Evolutionary conservation across 37 sponge, comb jelly and placozoan genomes (phyloP).

Genomic region (Axinella damicornis): DNA sequence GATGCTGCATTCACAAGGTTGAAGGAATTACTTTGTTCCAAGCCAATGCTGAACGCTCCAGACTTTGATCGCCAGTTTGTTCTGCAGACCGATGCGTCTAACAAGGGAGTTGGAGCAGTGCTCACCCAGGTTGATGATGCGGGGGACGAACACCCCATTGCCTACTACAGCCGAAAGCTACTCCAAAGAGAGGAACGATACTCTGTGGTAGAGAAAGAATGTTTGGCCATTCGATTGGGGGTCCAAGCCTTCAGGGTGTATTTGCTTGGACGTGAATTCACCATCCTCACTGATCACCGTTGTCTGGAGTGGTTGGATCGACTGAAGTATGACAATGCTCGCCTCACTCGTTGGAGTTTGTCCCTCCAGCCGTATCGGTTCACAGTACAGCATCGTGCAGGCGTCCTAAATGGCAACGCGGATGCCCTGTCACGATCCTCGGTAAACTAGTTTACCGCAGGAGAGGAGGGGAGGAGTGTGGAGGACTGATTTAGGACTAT

Average conservation of each 20-base stretch:
- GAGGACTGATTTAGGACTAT: too few relatives aligned
- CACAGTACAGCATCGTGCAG: too few relatives aligned
- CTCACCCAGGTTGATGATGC: conserved; percentile 45
- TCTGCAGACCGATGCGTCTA: conserved; percentile 64
- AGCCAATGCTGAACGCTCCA: conserved; percentile 40
- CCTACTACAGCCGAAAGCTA: conserved; percentile 53
- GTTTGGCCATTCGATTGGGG: conserved; percentile 27
- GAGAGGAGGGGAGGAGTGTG: too few relatives aligned
- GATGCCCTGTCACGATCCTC: too few relatives aligned
- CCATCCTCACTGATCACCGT: too few relatives aligned
- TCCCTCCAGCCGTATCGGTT: too few relatives aligned
- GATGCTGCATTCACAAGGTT: conserved; percentile 33
- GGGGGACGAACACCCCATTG: conserved; percentile 55
- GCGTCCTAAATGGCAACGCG: too few relatives aligned
- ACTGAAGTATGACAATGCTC: too few relatives aligned
- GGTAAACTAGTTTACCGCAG: too few relatives aligned
- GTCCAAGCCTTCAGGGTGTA: conserved; percentile 24
- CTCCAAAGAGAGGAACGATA: conserved; percentile 44
- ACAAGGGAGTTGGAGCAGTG: conserved; percentile 59
- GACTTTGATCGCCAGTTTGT: conserved; percentile 17
- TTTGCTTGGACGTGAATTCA: too few relatives aligned
- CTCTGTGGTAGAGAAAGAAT: conserved; percentile 50
- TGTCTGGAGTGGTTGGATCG: too few relatives aligned
- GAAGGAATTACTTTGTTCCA: conserved; percentile 23
- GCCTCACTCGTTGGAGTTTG: too few relatives aligned